phyloP scores from a whole-genome alignment of 2,888 invertebrate species.

The Lasioglossum vierecki region DNA sequence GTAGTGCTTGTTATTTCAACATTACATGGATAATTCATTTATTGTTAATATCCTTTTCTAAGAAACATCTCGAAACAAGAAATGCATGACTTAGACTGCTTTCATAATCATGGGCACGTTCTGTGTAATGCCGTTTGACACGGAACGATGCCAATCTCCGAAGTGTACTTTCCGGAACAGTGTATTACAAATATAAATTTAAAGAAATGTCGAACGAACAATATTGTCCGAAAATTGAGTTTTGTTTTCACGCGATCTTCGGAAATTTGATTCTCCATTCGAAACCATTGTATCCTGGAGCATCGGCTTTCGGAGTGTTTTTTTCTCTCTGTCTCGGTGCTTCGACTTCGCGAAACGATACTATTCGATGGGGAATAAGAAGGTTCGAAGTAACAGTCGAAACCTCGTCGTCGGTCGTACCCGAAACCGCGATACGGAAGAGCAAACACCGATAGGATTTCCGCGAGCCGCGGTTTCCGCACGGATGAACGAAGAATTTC shows the following conservation, averaged over 20 bases:
- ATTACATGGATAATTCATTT: no score
- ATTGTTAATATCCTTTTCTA: no score
- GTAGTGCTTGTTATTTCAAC: no score
- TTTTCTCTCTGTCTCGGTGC: no score
- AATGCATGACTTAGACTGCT: no score
- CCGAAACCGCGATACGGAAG: constrained; percentile 60
- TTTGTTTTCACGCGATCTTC: neutral
- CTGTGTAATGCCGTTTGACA: neutral
- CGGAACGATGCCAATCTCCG: neutral
- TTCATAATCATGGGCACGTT: no score
- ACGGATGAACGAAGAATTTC: constrained; percentile 65
- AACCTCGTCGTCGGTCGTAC: constrained; percentile 24
- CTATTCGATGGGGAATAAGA: neutral
- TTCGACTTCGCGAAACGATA: neutral
- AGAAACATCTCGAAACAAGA: no score
- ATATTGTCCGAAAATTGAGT: neutral
- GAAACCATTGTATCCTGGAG: neutral
- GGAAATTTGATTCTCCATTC: neutral
- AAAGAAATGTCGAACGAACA: neutral
- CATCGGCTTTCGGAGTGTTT: neutral
- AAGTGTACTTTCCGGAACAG: no score
- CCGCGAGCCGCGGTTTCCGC: constrained; percentile 56
- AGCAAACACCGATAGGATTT: constrained; percentile 63
- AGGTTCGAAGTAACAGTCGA: constrained; percentile 11
- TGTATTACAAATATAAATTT: no score